phyloP scores from a whole-genome alignment of 2,888 invertebrate species.

The Emmelina monodactyla region DNA sequence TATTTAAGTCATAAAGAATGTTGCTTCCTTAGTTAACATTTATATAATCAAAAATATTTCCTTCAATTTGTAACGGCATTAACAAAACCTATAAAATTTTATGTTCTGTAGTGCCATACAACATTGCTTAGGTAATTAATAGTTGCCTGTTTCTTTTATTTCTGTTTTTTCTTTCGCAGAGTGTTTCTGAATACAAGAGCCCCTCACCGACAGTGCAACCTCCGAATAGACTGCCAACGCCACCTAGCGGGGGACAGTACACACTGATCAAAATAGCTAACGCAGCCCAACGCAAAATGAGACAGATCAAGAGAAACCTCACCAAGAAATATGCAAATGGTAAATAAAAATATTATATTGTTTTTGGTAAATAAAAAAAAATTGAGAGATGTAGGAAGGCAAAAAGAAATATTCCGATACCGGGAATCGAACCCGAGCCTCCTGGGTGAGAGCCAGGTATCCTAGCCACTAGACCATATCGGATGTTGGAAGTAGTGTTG shows the following conservation, averaged over 20 bases:
- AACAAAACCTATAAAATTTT: too few relatives aligned
- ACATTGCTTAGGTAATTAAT: too few relatives aligned
- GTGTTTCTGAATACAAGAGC: too few relatives aligned
- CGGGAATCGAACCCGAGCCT: slow-evolving; percentile 71
- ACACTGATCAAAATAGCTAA: slow-evolving; percentile 72
- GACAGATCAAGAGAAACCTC: slow-evolving; percentile 71
- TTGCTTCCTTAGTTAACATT: too few relatives aligned
- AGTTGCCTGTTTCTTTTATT: too few relatives aligned
- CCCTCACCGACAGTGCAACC: slow-evolving; percentile 41
- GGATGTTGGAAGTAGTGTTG: slow-evolving; percentile 22
- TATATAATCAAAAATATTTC: too few relatives aligned
- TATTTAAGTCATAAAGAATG: too few relatives aligned
- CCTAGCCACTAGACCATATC: slow-evolving; percentile 71
- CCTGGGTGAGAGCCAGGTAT: slow-evolving; percentile 69
- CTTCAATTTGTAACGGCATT: too few relatives aligned
- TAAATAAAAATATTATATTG: too few relatives aligned
- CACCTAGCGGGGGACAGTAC: slow-evolving; percentile 69
- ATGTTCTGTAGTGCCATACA: too few relatives aligned
- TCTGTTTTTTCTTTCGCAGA: too few relatives aligned
- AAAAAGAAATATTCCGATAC: slow-evolving; percentile 57
- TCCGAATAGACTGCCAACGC: slow-evolving; percentile 62
- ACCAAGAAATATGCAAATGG: slow-evolving; percentile 63
- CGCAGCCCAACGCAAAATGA: slow-evolving; percentile 69
- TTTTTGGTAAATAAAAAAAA: neutral
- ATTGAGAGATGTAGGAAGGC: neutral